These are phyloP conservation scores for Lepidocyrtoides sp. DNA, from an alignment of 2,888 invertebrate species.

Conservation along the genomic window DNA sequence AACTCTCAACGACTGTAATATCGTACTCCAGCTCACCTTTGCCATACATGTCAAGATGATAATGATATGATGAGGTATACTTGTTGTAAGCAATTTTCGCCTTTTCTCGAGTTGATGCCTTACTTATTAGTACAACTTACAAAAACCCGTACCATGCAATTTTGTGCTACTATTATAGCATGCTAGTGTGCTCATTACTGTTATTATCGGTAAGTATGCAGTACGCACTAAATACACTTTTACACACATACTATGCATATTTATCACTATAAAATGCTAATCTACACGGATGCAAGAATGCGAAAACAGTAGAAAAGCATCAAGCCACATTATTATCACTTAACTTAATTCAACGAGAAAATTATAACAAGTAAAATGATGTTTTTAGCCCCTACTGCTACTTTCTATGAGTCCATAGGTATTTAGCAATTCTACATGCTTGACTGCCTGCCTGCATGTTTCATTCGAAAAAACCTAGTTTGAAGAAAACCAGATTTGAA, in stretches of 20 bases:
- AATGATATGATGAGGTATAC: no score
- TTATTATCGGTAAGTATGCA: background rate
- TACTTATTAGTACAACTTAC: background rate
- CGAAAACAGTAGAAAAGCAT: background rate
- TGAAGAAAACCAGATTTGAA: constrained; percentile 59
- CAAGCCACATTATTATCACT: background rate
- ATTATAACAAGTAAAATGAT: background rate
- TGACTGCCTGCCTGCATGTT: no score
- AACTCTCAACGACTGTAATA: background rate
- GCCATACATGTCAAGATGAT: constrained; percentile 18
- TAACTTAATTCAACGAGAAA: background rate
- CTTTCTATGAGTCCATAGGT: background rate
- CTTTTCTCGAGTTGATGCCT: constrained; percentile 20
- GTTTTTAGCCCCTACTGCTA: background rate
- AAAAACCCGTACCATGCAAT: background rate
- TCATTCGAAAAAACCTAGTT: background rate
- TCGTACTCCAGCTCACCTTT: constrained; percentile 16
- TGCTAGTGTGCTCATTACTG: background rate
- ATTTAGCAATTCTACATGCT: no score
- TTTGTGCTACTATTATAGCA: background rate
- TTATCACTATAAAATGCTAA: background rate
- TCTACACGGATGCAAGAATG: background rate
- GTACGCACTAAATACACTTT: background rate
- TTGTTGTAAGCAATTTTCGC: constrained; percentile 13
- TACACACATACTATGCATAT: background rate